Evolutionary conservation across 2,113 vertebrate species (phyloP), one percentile per base, ranked within the genome.

Genomic region (Rhea americana): DNA sequence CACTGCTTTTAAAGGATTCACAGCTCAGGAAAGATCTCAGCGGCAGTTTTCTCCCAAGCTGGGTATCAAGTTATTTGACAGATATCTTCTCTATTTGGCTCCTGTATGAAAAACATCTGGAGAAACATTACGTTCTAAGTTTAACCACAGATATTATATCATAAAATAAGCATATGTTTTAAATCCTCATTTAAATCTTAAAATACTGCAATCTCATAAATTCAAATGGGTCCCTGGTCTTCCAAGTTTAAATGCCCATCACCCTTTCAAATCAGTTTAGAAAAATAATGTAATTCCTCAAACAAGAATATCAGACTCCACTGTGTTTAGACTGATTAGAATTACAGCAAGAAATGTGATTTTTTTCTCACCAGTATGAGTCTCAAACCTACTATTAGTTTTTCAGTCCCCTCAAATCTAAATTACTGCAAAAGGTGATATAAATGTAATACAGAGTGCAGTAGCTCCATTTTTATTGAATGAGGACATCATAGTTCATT

Each of bases 31-130:
- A 87, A 93, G 9, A 65, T 45, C 90, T 91, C 59, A 81, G 45
- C 45, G 30, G 82, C 74, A 48, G 51, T 91, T 77, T 89, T 79
- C 50, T 93, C 74, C 71, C 91, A 79, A 65, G 71, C n/a, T 87
- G 55, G 48, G 51, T 87, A 92, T 93, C 90, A 93, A 55, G 83
- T 94, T 90, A 90, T 94, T 94, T 90, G 58, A 94, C 90, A 95
- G 41, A 50, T 65, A 0, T 72, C 92, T 85, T 80, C 68, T 83
- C 58, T 82, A 50, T 79, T 94, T 93, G 92, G 82, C 88, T 94
- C 45, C 67, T 28, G 3, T 55, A 73, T 53, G 53, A 93, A 94
- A 80, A 94, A 93, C 87, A 95, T 84, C 90, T 95, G 83, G 79
- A 76, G 85, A 88, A 93, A 93, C 77, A 71, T 67, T 80, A 85